Base-by-base conservation (phyloP, 2,888 invertebrate genomes). In the Mimumesa dahlbomi region DNA sequence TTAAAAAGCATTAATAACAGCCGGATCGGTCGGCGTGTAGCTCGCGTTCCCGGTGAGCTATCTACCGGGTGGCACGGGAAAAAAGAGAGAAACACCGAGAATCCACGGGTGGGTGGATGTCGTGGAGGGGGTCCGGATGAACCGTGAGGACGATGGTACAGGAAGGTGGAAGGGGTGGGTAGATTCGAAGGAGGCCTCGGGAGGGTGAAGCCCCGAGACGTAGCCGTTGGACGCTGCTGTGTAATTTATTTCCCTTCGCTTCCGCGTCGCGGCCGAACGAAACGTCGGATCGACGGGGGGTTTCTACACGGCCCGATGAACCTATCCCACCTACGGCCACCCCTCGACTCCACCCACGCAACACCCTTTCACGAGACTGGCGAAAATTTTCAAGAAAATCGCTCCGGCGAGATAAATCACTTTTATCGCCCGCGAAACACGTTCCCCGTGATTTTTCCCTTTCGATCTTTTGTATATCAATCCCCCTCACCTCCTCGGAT, bases 241-340 rank as follows among this genome's bases (percentile, higher is more conserved):
- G 85, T 86, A 86, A 88, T 89, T 88, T 88, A 88, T 88, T 82
- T 86, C 83, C 83, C 80, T 83, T 84, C 82, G 85, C 85, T 88
- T 88, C 88, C 88, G 87, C 84, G 83, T 86, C 84, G 84, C 85
- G 84, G 77, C 77, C 82, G 81, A 81, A 82, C 83, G 79, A 72
- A 82, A 82, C 83, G 79, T 77, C 79, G 83, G 78, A 82, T 84
- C 86, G 81, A 79, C 84, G 82, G 82, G 84, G 83, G 83, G 82
- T 71, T 71, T 69, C 75, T 72, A 63, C 74, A 80, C 79, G 82
- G 76, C 71, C 79, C 76, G 73, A 81, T 78, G 80, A 83, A 82
- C 82, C 78, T 74, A 72, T 79, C 73, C 75, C 56, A 66, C 67
- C 52, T 75, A n/a, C 69, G 57, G 59, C 48, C 65, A 46, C 57